Percentiles rank a stretch among this genome's conserved stretches.
Conservation (phyloP, 2,113 vertebrate species). For the Agelaius tricolor region DNA sequence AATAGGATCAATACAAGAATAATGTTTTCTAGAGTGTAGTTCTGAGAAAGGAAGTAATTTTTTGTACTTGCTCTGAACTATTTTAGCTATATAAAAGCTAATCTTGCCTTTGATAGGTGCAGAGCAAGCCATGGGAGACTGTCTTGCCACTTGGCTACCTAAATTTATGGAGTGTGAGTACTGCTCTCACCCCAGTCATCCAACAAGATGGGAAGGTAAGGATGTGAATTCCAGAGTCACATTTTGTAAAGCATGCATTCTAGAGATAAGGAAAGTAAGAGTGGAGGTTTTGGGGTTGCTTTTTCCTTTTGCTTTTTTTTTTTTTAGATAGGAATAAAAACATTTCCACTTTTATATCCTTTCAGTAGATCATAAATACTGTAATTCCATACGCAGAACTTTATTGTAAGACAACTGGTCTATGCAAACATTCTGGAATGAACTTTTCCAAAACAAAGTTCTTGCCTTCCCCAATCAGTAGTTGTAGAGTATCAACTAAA, state of each 20-base stretch:
- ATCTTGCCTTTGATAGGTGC: rapidly evolving
- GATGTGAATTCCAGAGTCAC: not conserved
- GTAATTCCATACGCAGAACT: not conserved
- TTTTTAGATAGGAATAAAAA: not conserved
- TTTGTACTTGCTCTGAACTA: not conserved
- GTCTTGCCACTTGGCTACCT: not conserved
- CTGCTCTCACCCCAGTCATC: not conserved
- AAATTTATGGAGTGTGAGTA: not conserved
- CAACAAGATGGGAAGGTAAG: not conserved
- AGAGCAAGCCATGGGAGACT: not conserved
- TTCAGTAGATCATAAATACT: not conserved
- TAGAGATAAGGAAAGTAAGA: not conserved
- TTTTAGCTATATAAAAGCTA: not conserved
- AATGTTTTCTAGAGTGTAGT: not conserved
- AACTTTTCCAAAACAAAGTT: not conserved
- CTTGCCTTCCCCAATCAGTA: not conserved
- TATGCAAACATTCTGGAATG: not conserved
- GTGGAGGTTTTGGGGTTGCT: rapidly evolving
- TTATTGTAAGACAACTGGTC: not conserved
- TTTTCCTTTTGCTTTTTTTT: too few relatives aligned
- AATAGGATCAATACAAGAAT: not conserved
- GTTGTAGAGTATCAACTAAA: not conserved
- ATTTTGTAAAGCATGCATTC: not conserved
- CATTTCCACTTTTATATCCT: not conserved
- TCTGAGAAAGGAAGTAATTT: not conserved